A percentile compares a stretch with the other conserved stretches of the same genome.
Evolutionary conservation across 2,113 vertebrate species (phyloP).

Genomic region (Pristiophorus japonicus): DNA sequence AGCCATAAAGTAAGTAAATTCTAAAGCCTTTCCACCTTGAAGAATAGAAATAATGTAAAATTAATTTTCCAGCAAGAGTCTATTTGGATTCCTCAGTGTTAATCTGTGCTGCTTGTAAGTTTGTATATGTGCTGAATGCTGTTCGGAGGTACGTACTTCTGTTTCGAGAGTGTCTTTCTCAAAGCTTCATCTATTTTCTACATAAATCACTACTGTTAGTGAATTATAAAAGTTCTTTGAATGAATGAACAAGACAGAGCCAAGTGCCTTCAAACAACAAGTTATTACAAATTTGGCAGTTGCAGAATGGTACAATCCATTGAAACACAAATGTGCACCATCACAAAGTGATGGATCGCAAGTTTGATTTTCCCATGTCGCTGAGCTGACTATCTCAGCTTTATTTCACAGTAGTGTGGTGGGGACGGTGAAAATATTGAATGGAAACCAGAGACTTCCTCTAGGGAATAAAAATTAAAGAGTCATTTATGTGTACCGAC

Average conservation of each 20-base stretch:
- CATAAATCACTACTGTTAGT: too few relatives aligned
- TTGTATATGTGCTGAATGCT: not conserved
- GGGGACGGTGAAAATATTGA: not conserved
- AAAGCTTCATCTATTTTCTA: not conserved
- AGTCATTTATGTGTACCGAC: not conserved
- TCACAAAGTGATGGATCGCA: not conserved
- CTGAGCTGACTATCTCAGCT: not conserved
- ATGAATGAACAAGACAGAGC: not conserved
- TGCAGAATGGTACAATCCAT: not conserved
- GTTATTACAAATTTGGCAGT: not conserved
- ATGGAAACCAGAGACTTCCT: not conserved
- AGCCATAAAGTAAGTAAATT: conserved; percentile 85
- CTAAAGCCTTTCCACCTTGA: not conserved
- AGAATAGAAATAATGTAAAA: not conserved
- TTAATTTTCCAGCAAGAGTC: too few relatives aligned
- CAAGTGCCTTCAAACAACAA: not conserved
- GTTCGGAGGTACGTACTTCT: not conserved
- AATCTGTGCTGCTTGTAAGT: not conserved
- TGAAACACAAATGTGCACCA: not conserved
- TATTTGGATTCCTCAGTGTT: not conserved
- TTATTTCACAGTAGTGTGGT: not conserved
- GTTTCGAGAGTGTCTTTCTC: not conserved
- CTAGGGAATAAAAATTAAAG: not conserved
- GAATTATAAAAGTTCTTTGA: not conserved
- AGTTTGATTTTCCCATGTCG: not conserved